Evolutionary conservation across 2,113 vertebrate species (phyloP), one percentile per base, ranked within the genome.

Genomic region (Triplophysa siluroides): DNA sequence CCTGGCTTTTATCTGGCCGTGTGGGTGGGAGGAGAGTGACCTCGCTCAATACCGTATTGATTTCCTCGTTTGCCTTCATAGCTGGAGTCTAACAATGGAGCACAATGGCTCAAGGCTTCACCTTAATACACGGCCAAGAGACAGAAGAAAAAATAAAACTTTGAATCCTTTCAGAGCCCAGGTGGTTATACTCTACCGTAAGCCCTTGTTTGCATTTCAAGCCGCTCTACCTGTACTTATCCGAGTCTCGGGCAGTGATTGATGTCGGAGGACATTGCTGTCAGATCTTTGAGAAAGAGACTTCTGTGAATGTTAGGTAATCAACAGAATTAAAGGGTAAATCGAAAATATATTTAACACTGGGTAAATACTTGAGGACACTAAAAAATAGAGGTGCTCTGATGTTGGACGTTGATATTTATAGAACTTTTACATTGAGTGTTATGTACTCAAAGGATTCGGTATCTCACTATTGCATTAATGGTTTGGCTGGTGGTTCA

Each of bases 41-140:
- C 88, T 87, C 82, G 84, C 82, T 89, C 88, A 85, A 88, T 90
- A 66, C 72, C n/a, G 69, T 90, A 91, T 91, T 83, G 90, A 91
- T 91, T 88, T 88, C 78, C 86, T 86, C 84, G 79, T 89, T 89
- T 89, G 77, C 84, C 85, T 89, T 89, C 88, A 83, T 87, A 87
- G 88, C 81, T 8, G 78, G 85, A 84, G 84, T 81, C 84, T 89
- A 86, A 86, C 86, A 83, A 83, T 83, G 85, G 83, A 85, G 86
- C 84, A 82, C 72, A 84, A 83, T 82, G 86, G 84, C 85, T 87
- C 78, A 91, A 85, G 85, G 85, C 86, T 90, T 80, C 82, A 72
- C 89, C 85, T 85, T 81, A 81, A 88, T 79, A 63, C 23, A 75
- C 21, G 47, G 14, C 72, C 56, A 45, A 26, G 60, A 75, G 72